A percentile compares a stretch with the other conserved stretches of the same genome.
Conservation (phyloP, 2,113 vertebrate genomes). For the Cricetomys ansorgei region DNA sequence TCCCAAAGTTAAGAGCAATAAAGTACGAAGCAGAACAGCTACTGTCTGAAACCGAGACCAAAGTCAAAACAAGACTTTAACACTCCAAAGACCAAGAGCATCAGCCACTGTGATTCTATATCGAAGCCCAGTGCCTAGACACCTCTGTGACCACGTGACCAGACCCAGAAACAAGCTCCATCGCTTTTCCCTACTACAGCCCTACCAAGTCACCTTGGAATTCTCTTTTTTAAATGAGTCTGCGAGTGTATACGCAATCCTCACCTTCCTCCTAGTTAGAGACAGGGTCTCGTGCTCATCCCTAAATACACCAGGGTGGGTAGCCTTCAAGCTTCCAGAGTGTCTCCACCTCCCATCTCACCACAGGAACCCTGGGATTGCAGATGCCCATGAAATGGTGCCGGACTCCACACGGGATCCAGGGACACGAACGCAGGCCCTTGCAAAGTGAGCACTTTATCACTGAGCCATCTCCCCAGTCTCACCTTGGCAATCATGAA, state of each 20-base stretch:
- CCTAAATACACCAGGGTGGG: neutral
- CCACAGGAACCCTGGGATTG: neutral
- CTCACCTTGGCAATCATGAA: neutral
- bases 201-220: neutral
- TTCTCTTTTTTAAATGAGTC: neutral
- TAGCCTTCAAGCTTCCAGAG: too few relatives aligned
- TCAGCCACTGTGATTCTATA: neutral
- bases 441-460: neutral
- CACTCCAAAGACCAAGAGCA: neutral
- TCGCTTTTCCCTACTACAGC: neutral
- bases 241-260: neutral
- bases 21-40: slow-evolving; percentile 2
- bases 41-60: neutral
- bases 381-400: neutral
- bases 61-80: neutral
- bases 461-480: neutral
- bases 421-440: neutral
- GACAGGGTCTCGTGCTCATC: neutral
- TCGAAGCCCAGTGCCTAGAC: neutral
- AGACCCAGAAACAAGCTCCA: neutral
- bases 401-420: neutral
- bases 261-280: neutral
- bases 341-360: neutral
- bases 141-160: neutral
- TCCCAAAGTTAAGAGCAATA: neutral